phyloP scores from a whole-genome alignment of 2,113 vertebrate species.

The Paralichthys olivaceus region DNA sequence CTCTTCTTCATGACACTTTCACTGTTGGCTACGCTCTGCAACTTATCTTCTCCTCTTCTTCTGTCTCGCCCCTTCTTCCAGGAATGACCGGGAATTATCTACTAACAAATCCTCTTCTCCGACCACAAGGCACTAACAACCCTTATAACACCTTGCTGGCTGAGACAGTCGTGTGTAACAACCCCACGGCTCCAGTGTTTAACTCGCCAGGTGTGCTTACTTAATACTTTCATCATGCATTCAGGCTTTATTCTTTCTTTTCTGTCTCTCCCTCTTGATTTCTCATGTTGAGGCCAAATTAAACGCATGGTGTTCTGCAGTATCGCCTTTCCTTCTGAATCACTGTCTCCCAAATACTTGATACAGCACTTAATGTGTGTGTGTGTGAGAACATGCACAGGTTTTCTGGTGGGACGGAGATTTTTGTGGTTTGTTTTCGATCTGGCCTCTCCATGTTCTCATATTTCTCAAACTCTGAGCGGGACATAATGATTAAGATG shows the following conservation, averaged over 20 bases:
- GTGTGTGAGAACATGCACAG: slow-evolving; percentile 5
- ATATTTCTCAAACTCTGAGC: slow-evolving; percentile 50
- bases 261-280: slow-evolving; percentile 30
- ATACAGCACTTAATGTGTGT: slow-evolving; percentile 19
- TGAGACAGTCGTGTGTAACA: slow-evolving; percentile 99
- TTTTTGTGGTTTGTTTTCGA: slow-evolving; percentile 52
- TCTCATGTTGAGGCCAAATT: slow-evolving; percentile 42
- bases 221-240: slow-evolving; percentile 78
- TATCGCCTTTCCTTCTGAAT: slow-evolving; percentile 69
- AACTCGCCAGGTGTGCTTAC: slow-evolving; percentile 99
- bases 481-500: slow-evolving; percentile 65
- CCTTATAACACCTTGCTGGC: slow-evolving; percentile 99
- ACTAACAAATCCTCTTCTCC: slow-evolving; percentile 99
- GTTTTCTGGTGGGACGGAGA: slow-evolving; percentile 39
- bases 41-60: slow-evolving; percentile 84
- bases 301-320: slow-evolving; percentile 62
- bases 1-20: slow-evolving; percentile 27
- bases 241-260: slow-evolving; percentile 26
- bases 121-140: slow-evolving; percentile 99
- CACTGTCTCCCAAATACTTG: slow-evolving; percentile 56
- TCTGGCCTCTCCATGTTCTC: slow-evolving; percentile 45
- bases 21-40: slow-evolving; percentile 30
- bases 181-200: slow-evolving; percentile 99
- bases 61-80: slow-evolving; percentile 90
- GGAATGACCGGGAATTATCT: slow-evolving; percentile 99